Conservation (phyloP, 2,113 vertebrate genomes). For the Lamprologus lemairii region DNA sequence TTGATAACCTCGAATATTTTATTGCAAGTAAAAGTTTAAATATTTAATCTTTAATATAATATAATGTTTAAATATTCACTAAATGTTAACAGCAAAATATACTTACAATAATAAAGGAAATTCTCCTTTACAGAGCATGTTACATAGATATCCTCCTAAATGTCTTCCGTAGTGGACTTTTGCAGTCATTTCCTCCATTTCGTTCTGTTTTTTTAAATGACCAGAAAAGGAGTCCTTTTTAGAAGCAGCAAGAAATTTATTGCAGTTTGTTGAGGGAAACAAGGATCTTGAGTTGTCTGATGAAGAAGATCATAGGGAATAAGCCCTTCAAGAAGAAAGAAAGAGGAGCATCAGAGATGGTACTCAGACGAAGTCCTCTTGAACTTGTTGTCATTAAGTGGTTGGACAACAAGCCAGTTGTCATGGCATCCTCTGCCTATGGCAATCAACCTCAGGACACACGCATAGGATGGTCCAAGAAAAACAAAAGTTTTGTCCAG, state of each 20-base stretch:
- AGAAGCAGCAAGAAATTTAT: not conserved
- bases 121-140: not conserved
- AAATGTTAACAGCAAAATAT: not conserved
- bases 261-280: not conserved
- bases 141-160: not conserved
- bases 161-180: fast-evolving
- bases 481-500: not conserved
- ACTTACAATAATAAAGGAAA: not conserved
- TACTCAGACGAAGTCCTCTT: not conserved
- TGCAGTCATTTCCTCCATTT: not conserved
- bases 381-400: not conserved
- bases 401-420: not conserved
- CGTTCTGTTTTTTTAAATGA: not conserved
- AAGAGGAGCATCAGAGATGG: not conserved
- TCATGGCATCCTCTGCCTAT: not conserved
- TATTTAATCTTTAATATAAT: not conserved
- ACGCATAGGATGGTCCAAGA: not conserved
- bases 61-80: not conserved
- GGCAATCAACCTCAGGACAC: not conserved
- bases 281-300: not conserved
- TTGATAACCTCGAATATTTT: not conserved
- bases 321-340: not conserved
- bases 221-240: not conserved
- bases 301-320: not conserved
- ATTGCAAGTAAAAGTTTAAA: not conserved